A percentile compares a stretch with the other conserved stretches of the same genome.
These are phyloP conservation scores for Atethmia centrago DNA, from an alignment of 2,888 invertebrate species.

Conservation along the genomic window DNA sequence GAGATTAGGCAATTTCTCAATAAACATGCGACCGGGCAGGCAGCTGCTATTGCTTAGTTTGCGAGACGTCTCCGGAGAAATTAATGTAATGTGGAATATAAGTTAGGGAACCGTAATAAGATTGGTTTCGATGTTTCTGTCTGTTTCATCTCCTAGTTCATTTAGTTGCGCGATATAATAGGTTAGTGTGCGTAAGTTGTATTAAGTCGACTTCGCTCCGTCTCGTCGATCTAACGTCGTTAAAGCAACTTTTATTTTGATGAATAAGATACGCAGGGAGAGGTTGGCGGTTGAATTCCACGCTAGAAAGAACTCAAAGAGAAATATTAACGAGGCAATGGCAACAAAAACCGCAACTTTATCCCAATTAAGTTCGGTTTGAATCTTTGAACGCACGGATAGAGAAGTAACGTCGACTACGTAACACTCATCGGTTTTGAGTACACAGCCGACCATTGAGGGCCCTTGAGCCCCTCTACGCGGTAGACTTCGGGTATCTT, in stretches of 20 bases:
- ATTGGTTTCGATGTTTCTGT: constrained; percentile 84
- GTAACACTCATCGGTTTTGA: constrained; percentile 86
- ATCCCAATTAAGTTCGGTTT: constrained; percentile 85
- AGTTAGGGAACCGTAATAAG: constrained; percentile 83
- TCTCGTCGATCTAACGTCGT: constrained; percentile 45
- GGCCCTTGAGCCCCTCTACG: constrained; percentile 82
- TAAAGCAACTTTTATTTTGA: constrained; percentile 56
- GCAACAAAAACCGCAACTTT: constrained; percentile 68
- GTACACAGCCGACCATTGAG: constrained; percentile 85
- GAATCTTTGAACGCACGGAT: constrained; percentile 86
- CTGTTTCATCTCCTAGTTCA: constrained; percentile 80
- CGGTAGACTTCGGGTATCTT: constrained; percentile 88
- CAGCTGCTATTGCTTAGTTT: constrained; percentile 87
- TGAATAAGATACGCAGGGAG: constrained; percentile 40
- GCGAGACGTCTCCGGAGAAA: constrained; percentile 88
- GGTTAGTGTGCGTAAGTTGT: constrained; percentile 68
- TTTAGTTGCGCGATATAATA: constrained; percentile 75
- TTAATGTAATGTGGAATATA: constrained; percentile 88
- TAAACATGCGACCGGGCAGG: constrained; percentile 87
- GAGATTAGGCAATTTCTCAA: constrained; percentile 89
- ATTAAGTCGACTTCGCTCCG: constrained; percentile 60
- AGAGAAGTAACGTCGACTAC: constrained; percentile 82
- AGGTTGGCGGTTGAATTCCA: constrained; percentile 32
- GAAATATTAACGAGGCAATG: constrained; percentile 65
- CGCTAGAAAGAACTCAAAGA: constrained; percentile 67